A percentile compares a stretch with the other conserved stretches of the same genome.
phyloP scores from a whole-genome alignment of 53 echinoderm and acorn worm genomes.

The Apostichopus leukothele region DNA sequence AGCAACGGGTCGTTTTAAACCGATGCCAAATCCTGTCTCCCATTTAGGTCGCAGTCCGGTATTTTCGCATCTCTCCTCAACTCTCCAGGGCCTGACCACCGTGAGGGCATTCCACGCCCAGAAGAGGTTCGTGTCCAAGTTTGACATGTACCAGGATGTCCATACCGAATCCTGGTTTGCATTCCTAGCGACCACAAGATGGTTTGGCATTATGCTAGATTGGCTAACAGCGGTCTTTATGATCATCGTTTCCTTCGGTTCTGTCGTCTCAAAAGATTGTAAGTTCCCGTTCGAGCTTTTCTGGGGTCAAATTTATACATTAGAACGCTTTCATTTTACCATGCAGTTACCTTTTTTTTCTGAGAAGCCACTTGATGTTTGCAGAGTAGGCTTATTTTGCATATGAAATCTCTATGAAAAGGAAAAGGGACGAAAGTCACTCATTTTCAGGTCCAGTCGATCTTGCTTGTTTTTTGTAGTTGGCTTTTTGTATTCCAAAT shows the following conservation, averaged over 20 bases:
- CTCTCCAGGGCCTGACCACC: slow-evolving; percentile 78
- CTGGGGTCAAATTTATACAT: background rate
- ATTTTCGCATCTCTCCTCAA: slow-evolving; percentile 91
- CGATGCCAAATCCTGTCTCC: background rate
- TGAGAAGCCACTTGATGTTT: no score
- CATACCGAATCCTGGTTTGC: slow-evolving; percentile 87
- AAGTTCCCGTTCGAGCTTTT: slow-evolving; percentile 36
- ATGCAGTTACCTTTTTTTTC: no score
- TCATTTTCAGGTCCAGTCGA: no score
- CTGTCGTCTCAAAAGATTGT: slow-evolving; percentile 71
- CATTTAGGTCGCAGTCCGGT: slow-evolving; percentile 88
- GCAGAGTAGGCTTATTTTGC: no score
- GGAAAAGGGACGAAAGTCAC: no score
- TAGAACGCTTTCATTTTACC: background rate
- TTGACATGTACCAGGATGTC: slow-evolving; percentile 75
- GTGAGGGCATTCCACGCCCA: slow-evolving; percentile 83
- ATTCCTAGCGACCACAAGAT: slow-evolving; percentile 74
- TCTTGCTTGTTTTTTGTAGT: no score
- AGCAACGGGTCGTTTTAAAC: no score
- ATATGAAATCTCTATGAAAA: no score
- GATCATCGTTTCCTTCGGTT: slow-evolving; percentile 64
- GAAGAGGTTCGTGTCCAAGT: slow-evolving; percentile 60
- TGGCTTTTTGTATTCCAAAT: no score
- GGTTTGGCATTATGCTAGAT: slow-evolving; percentile 86
- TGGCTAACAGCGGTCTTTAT: slow-evolving; percentile 67